These are phyloP conservation scores for Anser cygnoides DNA, from an alignment of 2,113 vertebrate genomes.

Conservation along the genomic window DNA sequence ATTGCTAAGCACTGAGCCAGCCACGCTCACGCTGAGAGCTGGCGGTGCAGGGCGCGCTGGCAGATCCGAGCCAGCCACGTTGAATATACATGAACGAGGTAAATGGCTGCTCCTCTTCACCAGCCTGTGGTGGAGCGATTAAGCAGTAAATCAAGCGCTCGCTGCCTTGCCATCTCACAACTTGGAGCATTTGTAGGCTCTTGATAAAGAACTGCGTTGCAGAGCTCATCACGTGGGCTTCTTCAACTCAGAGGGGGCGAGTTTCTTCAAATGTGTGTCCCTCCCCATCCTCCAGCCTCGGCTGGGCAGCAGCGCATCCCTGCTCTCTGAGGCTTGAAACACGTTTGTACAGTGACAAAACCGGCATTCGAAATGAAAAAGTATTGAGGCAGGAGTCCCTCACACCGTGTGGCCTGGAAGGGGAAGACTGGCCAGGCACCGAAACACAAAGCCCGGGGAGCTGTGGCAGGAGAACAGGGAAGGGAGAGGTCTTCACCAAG, in stretches of 20 bases:
- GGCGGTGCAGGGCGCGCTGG: neutral
- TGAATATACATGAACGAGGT: neutral
- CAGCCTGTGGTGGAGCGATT: neutral
- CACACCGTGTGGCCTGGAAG: accelerated
- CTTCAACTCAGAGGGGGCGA: neutral
- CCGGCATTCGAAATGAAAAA: neutral
- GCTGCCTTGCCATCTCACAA: neutral
- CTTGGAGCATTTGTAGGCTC: neutral
- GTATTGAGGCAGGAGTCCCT: neutral
- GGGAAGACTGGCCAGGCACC: neutral
- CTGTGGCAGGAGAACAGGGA: neutral
- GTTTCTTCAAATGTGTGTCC: too few species aligned
- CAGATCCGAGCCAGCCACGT: neutral
- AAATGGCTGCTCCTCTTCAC: neutral
- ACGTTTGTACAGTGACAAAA: neutral
- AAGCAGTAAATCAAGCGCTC: neutral
- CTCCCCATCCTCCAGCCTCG: neutral
- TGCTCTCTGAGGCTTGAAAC: too few species aligned
- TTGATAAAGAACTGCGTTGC: neutral
- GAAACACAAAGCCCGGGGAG: neutral
- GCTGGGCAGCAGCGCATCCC: too few species aligned
- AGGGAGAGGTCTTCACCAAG: neutral
- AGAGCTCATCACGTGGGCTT: neutral
- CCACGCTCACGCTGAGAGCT: neutral
- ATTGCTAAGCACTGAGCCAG: neutral